Conservation (phyloP, 2,113 vertebrate genomes). For the Collichthys lucidus region DNA sequence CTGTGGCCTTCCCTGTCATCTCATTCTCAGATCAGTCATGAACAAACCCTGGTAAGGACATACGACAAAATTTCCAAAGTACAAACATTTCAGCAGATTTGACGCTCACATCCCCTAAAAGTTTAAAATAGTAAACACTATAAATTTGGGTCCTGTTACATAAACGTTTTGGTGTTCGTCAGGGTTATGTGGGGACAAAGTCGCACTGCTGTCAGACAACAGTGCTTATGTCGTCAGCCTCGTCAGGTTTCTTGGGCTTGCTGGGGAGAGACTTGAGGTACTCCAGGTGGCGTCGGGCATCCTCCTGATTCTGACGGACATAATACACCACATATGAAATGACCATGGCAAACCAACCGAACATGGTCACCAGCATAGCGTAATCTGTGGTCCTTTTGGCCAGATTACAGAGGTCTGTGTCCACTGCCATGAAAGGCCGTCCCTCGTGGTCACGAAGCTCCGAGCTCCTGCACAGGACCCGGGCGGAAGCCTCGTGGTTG, state of each 20-base stretch:
- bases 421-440: conserved; percentile 92
- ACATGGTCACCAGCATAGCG: conserved; percentile 99
- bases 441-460: conserved; percentile 92
- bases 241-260: conserved; percentile 98
- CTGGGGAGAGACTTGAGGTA: conserved; percentile 99
- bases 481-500: conserved; percentile 93
- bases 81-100: conserved; percentile 48
- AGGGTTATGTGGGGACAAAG: conserved; percentile 16
- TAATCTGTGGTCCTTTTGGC: conserved; percentile 98
- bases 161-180: conserved; percentile 53
- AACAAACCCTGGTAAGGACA: conserved; percentile 54
- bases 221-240: conserved; percentile 96
- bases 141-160: conserved; percentile 55
- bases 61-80: conserved; percentile 50
- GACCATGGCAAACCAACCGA: conserved; percentile 99
- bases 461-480: conserved; percentile 94
- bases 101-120: conserved; percentile 51
- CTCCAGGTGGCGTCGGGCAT: conserved; percentile 96
- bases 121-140: conserved; percentile 57
- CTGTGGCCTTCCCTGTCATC: conserved; percentile 19
- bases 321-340: conserved; percentile 99
- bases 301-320: conserved; percentile 98
- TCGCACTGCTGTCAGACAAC: conserved; percentile 88
- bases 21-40: conserved; percentile 30
- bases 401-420: conserved; percentile 96